phyloP scores from a whole-genome alignment of 2,113 vertebrate species.

The Centropus unirufus region DNA sequence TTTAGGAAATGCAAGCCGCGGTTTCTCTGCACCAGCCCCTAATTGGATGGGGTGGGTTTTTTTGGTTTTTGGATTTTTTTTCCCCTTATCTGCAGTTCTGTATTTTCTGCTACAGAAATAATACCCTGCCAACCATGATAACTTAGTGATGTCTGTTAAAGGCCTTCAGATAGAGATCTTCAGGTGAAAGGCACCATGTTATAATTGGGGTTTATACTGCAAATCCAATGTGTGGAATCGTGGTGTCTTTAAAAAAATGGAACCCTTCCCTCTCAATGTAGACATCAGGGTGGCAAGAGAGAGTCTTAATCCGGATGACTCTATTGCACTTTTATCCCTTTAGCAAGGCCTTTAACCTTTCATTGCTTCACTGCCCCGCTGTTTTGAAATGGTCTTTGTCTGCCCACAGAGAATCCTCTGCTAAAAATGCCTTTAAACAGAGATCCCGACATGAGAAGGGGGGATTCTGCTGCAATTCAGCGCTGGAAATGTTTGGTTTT shows the following conservation, averaged over 20 bases:
- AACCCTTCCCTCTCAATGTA: background rate
- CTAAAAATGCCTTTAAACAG: background rate
- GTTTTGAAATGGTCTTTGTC: conserved; percentile 33
- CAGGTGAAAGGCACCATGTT: background rate
- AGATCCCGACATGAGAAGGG: background rate
- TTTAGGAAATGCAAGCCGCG: background rate
- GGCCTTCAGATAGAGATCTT: background rate
- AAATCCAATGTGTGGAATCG: conserved; percentile 33
- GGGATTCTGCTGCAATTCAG: background rate
- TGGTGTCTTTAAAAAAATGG: conserved; percentile 33
- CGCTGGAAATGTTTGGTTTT: background rate
- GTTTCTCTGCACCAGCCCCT: background rate
- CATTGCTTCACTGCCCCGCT: background rate
- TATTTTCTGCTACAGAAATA: background rate
- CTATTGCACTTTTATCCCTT: conserved; percentile 40
- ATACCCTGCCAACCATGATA: background rate
- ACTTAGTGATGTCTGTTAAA: background rate
- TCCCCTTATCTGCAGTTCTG: background rate
- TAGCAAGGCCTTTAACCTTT: conserved; percentile 43
- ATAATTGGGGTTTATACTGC: conserved; percentile 11
- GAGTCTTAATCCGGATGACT: conserved; percentile 57
- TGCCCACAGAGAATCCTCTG: background rate
- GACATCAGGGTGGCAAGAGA: background rate
- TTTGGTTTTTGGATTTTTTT: background rate
- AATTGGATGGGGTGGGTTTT: accelerated